Base-by-base conservation (phyloP, 2,113 vertebrate species). In the Zapus hudsonius region DNA sequence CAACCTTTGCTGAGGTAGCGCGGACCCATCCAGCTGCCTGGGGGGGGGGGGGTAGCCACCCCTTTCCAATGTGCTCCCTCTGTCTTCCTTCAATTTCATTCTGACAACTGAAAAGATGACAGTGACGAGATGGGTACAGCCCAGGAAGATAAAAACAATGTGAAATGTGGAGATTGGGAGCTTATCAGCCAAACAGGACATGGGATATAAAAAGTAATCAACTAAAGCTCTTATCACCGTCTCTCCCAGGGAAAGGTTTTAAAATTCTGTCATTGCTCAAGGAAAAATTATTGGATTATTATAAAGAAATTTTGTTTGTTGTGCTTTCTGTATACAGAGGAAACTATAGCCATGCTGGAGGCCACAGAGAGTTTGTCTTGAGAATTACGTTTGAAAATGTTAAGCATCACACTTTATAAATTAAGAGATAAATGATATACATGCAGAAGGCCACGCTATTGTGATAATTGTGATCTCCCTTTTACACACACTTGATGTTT, bases 221-320 rank as follows among this genome's bases (percentile, higher is more conserved):
- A 96, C 94, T 97, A 97, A 98, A 96, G 91, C 97, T 97, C 96
- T 98, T 98, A 98, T 98, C 97, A 97, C 97, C 97, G 97, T 97
- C 94, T 97, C 97, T 98, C 92, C 89, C 78, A 85, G 85, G 96
- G 96, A 97, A n/a, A 93, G 92, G 79, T 95, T 97, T 97, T 94
- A 90, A 92, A 96, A 90, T 95, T 92, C 92, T 97, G 93, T 96
- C 95, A 93, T 94, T 97, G 95, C 96, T 97, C 47, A 76, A 89
- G 96, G 91, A 96, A 97, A 98, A 97, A 96, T 90, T 96, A 95
- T 66, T 42, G 67, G 91, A 96, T 97, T 97, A 97, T 97, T 98
- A 95, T 76, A 92, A 95, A 97, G 64, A 80, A 95, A 96, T 94
- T 97, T 84, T 33, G 87, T 96, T 90, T 81, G 47, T 97, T 93